Evolutionary conservation across 2,113 vertebrate species (phyloP).

Genomic region (Bubo bubo): DNA sequence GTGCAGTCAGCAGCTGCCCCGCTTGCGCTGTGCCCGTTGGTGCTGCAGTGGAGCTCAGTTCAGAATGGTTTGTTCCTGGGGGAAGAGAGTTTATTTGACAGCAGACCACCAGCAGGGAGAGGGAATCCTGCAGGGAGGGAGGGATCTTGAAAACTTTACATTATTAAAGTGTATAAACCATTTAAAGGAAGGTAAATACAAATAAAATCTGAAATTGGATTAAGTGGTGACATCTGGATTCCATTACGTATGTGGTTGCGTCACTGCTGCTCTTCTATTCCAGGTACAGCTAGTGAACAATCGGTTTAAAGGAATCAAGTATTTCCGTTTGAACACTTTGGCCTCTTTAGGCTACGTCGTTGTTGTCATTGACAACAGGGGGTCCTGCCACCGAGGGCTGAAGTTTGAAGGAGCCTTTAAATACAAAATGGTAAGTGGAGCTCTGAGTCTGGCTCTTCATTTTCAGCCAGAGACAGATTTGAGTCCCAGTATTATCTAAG

Average conservation of each 20-base stretch:
- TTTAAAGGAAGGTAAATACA: not conserved
- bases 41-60: not conserved
- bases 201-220: not conserved
- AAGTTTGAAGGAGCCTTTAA: slow-evolving; percentile 87
- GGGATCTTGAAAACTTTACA: not conserved
- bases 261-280: not conserved
- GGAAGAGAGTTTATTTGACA: not conserved
- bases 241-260: not conserved
- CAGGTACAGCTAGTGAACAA: slow-evolving; percentile 87
- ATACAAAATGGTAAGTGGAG: slow-evolving; percentile 82
- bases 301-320: slow-evolving; percentile 83
- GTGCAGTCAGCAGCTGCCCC: not conserved
- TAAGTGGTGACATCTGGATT: not conserved
- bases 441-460: not conserved
- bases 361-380: slow-evolving; percentile 83
- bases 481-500: not conserved
- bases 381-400: slow-evolving; percentile 83
- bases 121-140: not conserved
- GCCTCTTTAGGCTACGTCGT: slow-evolving; percentile 83
- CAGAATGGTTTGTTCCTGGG: not conserved
- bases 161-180: not conserved
- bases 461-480: not conserved
- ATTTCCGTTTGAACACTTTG: slow-evolving; percentile 83
- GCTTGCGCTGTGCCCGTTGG: not conserved
- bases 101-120: not conserved